phyloP scores from a whole-genome alignment of 2,797 vertebrate genomes.

The Hydrocynus forskahlii region DNA sequence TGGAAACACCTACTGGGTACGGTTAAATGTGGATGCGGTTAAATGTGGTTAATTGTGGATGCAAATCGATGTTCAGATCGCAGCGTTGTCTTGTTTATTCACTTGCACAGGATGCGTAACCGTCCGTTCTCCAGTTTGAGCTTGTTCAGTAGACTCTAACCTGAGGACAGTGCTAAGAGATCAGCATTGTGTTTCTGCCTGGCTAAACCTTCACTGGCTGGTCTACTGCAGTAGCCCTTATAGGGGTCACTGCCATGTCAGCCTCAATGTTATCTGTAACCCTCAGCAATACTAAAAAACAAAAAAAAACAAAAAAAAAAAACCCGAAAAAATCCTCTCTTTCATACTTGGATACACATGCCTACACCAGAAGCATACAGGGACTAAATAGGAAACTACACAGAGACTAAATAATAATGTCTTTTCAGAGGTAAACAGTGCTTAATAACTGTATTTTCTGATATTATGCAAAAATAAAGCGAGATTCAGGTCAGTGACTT shows the following conservation, averaged over 20 bases:
- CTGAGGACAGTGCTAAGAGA: conserved; percentile 35
- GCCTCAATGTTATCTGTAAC: conserved; percentile 43
- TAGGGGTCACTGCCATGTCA: conserved; percentile 46
- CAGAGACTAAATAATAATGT: conserved; percentile 38
- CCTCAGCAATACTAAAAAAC: conserved; percentile 13
- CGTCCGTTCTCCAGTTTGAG: conserved; percentile 6
- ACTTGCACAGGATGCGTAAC: not conserved
- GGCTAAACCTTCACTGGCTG: conserved; percentile 41
- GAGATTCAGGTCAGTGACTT: conserved; percentile 17
- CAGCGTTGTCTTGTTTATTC: not conserved
- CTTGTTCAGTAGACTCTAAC: conserved; percentile 23
- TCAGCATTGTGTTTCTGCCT: conserved; percentile 45
- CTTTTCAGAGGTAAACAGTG: conserved; percentile 36
- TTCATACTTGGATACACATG: conserved; percentile 1
- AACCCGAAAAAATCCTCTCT: not conserved
- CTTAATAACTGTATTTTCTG: not conserved
- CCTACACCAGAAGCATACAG: conserved; percentile 33
- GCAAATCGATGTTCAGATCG: not conserved
- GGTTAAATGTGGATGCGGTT: not conserved
- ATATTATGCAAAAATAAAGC: conserved; percentile 36
- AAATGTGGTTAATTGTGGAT: not conserved
- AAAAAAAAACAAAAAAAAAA: no score
- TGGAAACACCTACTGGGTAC: no score
- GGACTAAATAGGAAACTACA: not conserved
- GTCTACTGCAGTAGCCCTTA: conserved; percentile 43